Base-by-base conservation (phyloP, 2,888 invertebrate genomes). In the Notodonta ziczac region DNA sequence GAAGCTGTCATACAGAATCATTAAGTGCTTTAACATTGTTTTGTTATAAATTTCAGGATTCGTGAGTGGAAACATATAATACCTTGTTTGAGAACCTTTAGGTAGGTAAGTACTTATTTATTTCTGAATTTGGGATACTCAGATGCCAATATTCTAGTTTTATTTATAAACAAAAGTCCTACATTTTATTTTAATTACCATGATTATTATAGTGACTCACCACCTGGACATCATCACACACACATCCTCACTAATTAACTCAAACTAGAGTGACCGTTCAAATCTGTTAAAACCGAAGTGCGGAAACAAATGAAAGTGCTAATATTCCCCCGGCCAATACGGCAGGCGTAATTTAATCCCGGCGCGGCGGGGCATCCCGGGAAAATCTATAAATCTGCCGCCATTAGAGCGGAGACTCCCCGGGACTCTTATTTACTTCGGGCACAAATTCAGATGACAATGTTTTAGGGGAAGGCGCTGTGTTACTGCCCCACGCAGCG, bases 341-440 rank as follows among this genome's bases (percentile, higher is more conserved):
- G 89, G 85, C 86, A 78, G 83, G 86, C 86, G 93, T 93, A 93
- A 93, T 93, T 92, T 91, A 93, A 93, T 93, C 91, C 90, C 81
- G 78, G 82, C 91, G 78, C 91, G 86, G 87, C 88, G 87, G 93
- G 92, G 89, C 83, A 88, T 88, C 89, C 87, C 85, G 86, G 87
- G 91, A 90, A 93, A 93, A 93, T 93, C 93, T 93, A 93, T 93
- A 93, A 93, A 93, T 93, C 93, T 93, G 91, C 93, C 91, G 90
- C 93, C 93, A 93, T 93, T 93, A 93, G 88, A 88, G 81, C 67
- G 73, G 70, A 79, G 76, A 88, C 91, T 91, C 92, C 92, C 92
- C 90, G 83, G 91, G 91, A 93, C 90, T 93, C 92, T 92, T 93
- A 93, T 93, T 93, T 93, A 93, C 93, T 92, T 85, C 91, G 91